Percentiles rank a stretch among this genome's conserved stretches.
These are phyloP conservation scores for Ginglymostoma cirratum DNA, from an alignment of 2,113 vertebrate species.

Conservation along the genomic window DNA sequence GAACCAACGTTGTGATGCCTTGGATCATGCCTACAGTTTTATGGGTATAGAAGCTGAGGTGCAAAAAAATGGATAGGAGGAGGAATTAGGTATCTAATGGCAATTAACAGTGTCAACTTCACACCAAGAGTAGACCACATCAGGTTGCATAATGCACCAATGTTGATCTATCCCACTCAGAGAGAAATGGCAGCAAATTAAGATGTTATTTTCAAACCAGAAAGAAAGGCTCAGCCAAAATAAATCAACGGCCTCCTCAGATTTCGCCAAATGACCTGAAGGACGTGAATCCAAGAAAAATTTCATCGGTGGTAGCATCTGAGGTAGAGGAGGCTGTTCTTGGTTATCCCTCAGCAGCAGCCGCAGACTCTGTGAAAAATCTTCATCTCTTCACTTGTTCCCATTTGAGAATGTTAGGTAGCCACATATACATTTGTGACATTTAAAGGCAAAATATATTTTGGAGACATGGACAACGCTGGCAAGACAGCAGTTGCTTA, in stretches of 20 bases:
- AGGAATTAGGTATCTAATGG: background rate
- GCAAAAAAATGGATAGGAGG: background rate
- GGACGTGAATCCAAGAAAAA: background rate
- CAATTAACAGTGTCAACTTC: background rate
- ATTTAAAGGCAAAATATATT: background rate
- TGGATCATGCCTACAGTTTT: background rate
- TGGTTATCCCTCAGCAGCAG: background rate
- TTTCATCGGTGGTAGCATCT: background rate
- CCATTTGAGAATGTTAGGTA: background rate
- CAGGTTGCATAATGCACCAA: background rate
- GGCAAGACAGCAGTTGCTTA: background rate
- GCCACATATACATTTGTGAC: background rate
- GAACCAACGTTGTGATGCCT: background rate
- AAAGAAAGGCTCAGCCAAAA: background rate
- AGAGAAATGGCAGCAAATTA: background rate
- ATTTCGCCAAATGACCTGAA: background rate
- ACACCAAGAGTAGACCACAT: background rate
- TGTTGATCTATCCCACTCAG: background rate
- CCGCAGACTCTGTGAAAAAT: background rate
- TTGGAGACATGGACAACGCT: background rate
- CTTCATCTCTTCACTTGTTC: background rate
- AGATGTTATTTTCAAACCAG: background rate
- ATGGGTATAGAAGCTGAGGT: background rate
- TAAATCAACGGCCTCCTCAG: background rate
- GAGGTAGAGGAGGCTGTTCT: background rate